Base-by-base conservation (phyloP, 2,797 vertebrate species). In the Phaenicophaeus curvirostris region DNA sequence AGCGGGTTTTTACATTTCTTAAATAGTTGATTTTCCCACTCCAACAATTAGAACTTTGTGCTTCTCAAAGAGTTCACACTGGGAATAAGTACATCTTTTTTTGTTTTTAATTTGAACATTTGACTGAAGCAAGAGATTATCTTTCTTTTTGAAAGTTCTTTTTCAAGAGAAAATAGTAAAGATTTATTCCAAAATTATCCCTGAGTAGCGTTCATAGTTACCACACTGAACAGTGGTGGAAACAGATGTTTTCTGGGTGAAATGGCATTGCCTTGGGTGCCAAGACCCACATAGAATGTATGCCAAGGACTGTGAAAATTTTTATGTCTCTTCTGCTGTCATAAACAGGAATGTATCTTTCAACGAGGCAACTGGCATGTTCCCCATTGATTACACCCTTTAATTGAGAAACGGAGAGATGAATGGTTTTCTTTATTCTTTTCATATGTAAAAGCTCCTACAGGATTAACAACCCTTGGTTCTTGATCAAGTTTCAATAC, bases 41-140 rank as follows among this genome's bases (percentile, higher is more conserved):
- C 44, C 51, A 76, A 95, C 85, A 96, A 92, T 93, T 85, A 96
- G 85, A 92, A 85, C 54, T 93, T 93, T 97, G 87, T 96, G 72
- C 58, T 96, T 93, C 77, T 90, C 37, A 87, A 85, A 94, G 72
- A 74, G 91, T 95, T 95, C 91, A 92, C 55, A 89, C 83, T 73
- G 33, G 80, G 73, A 58, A 78, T 76, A 84, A 81, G 30, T 82
- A 95, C 55, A 75, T 89, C 62, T 95, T 81, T 46, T 46, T 46
- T 46, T 15, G 41, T 87, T 96, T 94, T 73, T 20, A 66, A 89
- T 93, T 89, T 93, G 89, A 85, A 55, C 31, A 91, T 93, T 89
- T 93, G 89, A 85, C 58, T 28, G 90, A 42, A 80, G 54, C 16
- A 89, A 91, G 79, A 74, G 59, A 31, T 19, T 82, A 35, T 75